Evolutionary conservation across 92 coral and sea anemone species (phyloP).

Genomic region (Bergia puertoricense): DNA sequence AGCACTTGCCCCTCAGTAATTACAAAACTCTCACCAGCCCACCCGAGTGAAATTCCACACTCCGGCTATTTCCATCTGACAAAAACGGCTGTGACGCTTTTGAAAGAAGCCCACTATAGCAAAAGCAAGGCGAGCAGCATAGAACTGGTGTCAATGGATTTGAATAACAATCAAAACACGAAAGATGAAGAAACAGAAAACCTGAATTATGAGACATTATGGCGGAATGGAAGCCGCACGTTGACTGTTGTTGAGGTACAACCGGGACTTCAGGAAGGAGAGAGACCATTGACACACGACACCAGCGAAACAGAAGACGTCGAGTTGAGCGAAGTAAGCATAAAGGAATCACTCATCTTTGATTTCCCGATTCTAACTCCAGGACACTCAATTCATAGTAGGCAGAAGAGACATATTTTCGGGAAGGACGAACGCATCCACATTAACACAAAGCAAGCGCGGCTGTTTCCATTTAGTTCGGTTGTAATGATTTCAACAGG

Average conservation of each 20-base stretch:
- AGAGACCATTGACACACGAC: constrained; percentile 7
- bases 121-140: background rate
- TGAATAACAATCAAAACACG: background rate
- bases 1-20: background rate
- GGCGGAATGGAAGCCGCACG: constrained; percentile 62
- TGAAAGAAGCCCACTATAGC: background rate
- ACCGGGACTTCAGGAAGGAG: constrained; percentile 7
- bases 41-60: background rate
- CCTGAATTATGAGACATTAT: constrained; percentile 68
- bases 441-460: constrained; percentile 27
- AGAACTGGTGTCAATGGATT: background rate
- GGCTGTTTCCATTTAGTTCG: constrained; percentile 59
- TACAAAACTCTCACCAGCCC: background rate
- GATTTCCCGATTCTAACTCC: background rate
- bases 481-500: constrained; percentile 71
- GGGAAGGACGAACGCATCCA: constrained; percentile 60
- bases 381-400: constrained; percentile 31
- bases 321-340: constrained; percentile 29
- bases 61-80: background rate
- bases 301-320: background rate
- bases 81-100: background rate
- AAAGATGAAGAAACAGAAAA: constrained; percentile 10
- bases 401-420: constrained; percentile 51
- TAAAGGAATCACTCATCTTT: background rate
- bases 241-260: constrained; percentile 53